phyloP scores from a whole-genome alignment of 2,113 vertebrate genomes.

The Anguilla japonica region DNA sequence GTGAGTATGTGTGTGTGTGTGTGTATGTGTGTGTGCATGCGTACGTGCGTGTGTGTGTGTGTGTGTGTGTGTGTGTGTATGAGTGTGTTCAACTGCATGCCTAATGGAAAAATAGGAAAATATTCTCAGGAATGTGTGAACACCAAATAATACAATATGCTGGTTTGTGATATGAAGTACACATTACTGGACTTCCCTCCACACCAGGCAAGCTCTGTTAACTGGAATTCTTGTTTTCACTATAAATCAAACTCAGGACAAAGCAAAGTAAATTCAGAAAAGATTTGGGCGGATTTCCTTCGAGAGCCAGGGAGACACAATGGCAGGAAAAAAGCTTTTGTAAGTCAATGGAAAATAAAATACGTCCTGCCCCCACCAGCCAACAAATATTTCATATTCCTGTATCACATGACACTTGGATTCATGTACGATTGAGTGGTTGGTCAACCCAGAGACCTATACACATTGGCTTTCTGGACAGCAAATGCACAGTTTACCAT shows the following conservation, averaged over 20 bases:
- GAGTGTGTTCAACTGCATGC: neutral
- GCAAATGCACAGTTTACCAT: neutral
- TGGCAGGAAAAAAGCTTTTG: conserved; percentile 37
- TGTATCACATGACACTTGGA: neutral
- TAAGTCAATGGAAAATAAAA: conserved; percentile 27
- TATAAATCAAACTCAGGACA: neutral
- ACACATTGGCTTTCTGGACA: neutral
- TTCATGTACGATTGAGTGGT: neutral
- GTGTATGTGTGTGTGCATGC: conserved; percentile 36
- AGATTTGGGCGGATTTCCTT: conserved; percentile 21
- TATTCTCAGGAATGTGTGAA: neutral
- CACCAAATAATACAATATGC: neutral
- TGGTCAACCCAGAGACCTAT: neutral
- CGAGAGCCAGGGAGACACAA: conserved; percentile 45
- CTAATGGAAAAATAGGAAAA: neutral
- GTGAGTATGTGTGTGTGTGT: neutral
- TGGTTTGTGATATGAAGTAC: neutral
- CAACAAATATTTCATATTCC: neutral
- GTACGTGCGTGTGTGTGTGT: conserved; percentile 38
- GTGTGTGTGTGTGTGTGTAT: conserved; percentile 37
- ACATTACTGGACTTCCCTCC: conserved; percentile 40
- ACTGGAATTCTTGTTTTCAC: conserved; percentile 26
- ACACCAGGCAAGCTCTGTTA: conserved; percentile 34
- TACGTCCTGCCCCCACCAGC: neutral
- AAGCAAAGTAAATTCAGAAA: conserved; percentile 35